These are phyloP conservation scores for Anastatus disparis DNA, from an alignment of 1,140 invertebrate species.

Conservation along the genomic window DNA sequence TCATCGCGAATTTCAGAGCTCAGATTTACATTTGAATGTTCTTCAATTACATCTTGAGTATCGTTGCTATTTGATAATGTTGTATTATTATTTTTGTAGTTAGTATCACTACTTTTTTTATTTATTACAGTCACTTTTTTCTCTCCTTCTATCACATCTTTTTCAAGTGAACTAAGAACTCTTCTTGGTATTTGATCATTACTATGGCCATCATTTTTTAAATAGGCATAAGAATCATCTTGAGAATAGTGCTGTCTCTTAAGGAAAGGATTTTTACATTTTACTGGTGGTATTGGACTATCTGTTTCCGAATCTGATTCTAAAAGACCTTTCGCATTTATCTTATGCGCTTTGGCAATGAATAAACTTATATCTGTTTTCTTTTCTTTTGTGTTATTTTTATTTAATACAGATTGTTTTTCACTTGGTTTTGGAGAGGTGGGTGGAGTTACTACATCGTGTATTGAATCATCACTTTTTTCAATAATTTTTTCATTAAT, in stretches of 20 bases:
- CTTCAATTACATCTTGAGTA: background rate
- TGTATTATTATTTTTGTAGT: background rate
- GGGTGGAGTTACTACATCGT: slow-evolving; percentile 18
- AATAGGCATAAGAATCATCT: slow-evolving; percentile 17
- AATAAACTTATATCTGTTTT: slow-evolving; percentile 53
- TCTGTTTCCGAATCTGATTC: slow-evolving; percentile 49
- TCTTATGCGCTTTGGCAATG: slow-evolving; percentile 49
- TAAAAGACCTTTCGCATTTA: slow-evolving; percentile 44
- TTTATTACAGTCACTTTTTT: background rate
- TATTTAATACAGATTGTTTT: slow-evolving; percentile 9
- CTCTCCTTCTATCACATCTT: slow-evolving; percentile 29
- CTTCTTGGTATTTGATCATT: background rate
- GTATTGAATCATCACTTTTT: background rate
- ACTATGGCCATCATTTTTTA: slow-evolving; percentile 1
- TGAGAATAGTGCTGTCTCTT: slow-evolving; percentile 31
- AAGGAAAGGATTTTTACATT: slow-evolving; percentile 51
- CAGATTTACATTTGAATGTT: background rate
- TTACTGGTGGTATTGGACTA: slow-evolving; percentile 5
- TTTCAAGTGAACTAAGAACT: slow-evolving; percentile 49
- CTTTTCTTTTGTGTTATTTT: slow-evolving; percentile 4
- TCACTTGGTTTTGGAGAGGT: background rate
- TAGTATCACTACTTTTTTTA: background rate
- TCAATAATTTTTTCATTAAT: no score
- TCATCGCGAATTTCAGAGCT: background rate
- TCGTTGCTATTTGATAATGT: background rate